These are phyloP conservation scores for Drosophila nasuta DNA, from an alignment of 1,140 invertebrate genomes.

Conservation along the genomic window DNA sequence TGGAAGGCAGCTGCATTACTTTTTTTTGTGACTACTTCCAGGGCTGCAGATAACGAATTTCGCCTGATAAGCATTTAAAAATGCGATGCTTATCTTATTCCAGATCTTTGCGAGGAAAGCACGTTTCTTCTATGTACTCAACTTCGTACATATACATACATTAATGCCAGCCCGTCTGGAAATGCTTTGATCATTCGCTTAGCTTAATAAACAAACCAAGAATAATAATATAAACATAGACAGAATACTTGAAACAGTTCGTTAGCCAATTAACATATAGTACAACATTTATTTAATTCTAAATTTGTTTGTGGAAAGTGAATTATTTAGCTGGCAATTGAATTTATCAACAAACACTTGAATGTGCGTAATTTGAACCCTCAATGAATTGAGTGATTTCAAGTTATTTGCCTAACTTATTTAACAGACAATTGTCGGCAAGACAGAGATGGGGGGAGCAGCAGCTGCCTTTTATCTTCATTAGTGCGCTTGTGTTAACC, in stretches of 20 bases:
- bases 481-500: constrained; percentile 58
- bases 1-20: constrained; percentile 15
- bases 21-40: constrained; percentile 4
- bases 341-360: constrained; percentile 68
- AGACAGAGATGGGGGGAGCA: too few species aligned
- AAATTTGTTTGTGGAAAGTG: constrained; percentile 20
- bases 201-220: constrained; percentile 22
- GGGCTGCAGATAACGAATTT: constrained; percentile 6
- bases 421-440: constrained; percentile 17
- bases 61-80: constrained; percentile 35
- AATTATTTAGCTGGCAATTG: constrained; percentile 52
- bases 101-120: constrained; percentile 32
- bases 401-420: constrained; percentile 63
- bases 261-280: neutral
- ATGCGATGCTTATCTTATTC: constrained; percentile 39
- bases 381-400: constrained; percentile 44
- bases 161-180: neutral
- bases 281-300: constrained; percentile 5
- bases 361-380: constrained; percentile 60
- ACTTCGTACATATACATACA: neutral
- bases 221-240: constrained; percentile 19
- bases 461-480: constrained; percentile 58
- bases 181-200: constrained; percentile 3
- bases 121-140: constrained; percentile 24
- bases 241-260: constrained; percentile 1